Conservation (phyloP, 1,140 invertebrate genomes). For the Pissodes strobi region DNA sequence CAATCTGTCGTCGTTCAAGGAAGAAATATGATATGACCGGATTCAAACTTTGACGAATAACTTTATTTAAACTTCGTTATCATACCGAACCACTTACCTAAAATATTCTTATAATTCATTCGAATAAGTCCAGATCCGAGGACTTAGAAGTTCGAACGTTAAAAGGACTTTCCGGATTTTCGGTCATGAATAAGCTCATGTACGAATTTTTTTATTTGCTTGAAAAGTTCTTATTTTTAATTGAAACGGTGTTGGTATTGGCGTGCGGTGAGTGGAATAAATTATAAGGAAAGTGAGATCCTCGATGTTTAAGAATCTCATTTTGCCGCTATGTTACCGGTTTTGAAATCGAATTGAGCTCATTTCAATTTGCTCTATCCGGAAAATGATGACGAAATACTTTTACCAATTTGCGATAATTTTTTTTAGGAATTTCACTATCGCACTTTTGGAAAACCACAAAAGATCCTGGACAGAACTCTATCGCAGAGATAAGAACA, state of each 20-base stretch:
- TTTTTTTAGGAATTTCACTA: conserved; percentile 63
- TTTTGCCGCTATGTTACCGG: no score
- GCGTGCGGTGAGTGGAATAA: no score
- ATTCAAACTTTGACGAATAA: conserved; percentile 25
- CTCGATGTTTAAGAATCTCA: no score
- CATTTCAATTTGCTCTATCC: no score
- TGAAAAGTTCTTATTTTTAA: no score
- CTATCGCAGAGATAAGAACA: conserved; percentile 88
- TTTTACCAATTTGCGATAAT: no score
- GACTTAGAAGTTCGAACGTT: neutral
- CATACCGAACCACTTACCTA: conserved; percentile 14
- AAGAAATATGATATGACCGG: neutral
- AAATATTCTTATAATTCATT: conserved; percentile 24
- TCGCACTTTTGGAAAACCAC: conserved; percentile 74
- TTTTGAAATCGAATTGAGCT: no score
- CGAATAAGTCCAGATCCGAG: conserved; percentile 7
- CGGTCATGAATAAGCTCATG: neutral
- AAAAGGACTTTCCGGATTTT: neutral
- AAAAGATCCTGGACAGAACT: conserved; percentile 81
- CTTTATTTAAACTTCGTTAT: conserved; percentile 27
- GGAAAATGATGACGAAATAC: no score
- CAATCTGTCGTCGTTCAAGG: no score
- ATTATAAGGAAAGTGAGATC: no score
- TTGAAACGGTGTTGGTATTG: no score
- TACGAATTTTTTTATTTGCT: conserved; percentile 3